Evolutionary conservation across 2,888 invertebrate species (phyloP).

Genomic region (Mimas tiliae): DNA sequence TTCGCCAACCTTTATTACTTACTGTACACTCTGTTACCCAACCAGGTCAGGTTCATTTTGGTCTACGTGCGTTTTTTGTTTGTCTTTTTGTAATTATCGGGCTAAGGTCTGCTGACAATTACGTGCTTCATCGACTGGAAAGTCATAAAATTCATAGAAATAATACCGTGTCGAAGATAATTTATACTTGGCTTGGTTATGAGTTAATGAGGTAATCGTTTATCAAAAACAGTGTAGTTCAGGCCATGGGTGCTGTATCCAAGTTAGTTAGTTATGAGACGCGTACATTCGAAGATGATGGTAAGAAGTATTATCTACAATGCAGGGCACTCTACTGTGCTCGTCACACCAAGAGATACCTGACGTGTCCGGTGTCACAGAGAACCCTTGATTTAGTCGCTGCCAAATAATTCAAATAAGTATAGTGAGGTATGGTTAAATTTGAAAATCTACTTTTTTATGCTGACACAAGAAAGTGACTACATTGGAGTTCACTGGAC

Average conservation of each 20-base stretch:
- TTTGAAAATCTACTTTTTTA: no score
- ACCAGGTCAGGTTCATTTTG: constrained; percentile 45
- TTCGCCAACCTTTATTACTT: constrained; percentile 23
- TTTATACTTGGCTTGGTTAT: neutral
- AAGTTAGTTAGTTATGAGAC: neutral
- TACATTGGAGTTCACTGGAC: no score
- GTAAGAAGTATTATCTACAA: no score
- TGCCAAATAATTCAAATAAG: no score
- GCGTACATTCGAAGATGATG: no score
- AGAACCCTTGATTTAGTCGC: no score
- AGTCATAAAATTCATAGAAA: neutral
- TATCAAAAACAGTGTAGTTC: neutral
- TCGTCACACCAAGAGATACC: no score
- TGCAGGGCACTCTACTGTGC: no score
- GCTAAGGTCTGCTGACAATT: constrained; percentile 37
- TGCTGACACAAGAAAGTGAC: no score
- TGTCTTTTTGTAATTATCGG: constrained; percentile 34
- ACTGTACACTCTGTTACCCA: constrained; percentile 34
- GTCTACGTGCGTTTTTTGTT: constrained; percentile 19
- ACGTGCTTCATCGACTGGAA: constrained; percentile 1
- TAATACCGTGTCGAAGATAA: neutral
- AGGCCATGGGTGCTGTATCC: neutral
- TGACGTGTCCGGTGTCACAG: no score
- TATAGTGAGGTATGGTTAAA: no score
- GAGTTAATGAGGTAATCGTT: no score